Conservation (phyloP, 2,113 vertebrate genomes). For the Nibea coibor region DNA sequence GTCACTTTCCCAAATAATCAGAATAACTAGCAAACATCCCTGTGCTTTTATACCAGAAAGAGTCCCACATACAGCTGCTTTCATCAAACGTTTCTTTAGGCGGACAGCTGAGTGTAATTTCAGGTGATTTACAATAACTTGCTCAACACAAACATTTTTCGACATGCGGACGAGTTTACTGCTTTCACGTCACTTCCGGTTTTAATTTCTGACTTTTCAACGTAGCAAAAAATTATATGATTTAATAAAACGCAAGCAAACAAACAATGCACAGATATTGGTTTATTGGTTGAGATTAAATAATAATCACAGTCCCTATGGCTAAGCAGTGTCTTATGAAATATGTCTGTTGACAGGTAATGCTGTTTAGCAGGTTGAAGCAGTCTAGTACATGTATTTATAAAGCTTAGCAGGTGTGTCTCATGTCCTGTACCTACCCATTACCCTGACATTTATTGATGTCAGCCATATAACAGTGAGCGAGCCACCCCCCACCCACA, state of each 20-base stretch:
- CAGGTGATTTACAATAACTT: neutral
- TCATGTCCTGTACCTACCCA: neutral
- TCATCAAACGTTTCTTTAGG: neutral
- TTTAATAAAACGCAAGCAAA: neutral
- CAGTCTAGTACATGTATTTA: neutral
- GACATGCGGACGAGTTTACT: neutral
- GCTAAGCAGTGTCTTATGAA: neutral
- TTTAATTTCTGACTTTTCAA: neutral
- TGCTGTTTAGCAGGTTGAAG: neutral
- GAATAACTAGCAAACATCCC: neutral
- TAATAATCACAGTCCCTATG: neutral
- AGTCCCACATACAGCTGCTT: neutral
- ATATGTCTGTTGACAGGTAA: neutral
- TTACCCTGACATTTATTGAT: neutral
- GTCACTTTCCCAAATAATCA: neutral
- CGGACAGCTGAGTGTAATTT: neutral
- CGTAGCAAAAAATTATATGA: neutral
- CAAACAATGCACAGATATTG: neutral
- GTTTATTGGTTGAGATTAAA: neutral
- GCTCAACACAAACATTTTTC: neutral
- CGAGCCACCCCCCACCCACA: neutral
- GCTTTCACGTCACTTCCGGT: neutral
- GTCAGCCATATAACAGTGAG: neutral
- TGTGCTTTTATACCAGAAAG: neutral
- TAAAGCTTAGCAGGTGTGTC: neutral